phyloP scores from a whole-genome alignment of 2,888 invertebrate genomes.

The Dynastes grantii region DNA sequence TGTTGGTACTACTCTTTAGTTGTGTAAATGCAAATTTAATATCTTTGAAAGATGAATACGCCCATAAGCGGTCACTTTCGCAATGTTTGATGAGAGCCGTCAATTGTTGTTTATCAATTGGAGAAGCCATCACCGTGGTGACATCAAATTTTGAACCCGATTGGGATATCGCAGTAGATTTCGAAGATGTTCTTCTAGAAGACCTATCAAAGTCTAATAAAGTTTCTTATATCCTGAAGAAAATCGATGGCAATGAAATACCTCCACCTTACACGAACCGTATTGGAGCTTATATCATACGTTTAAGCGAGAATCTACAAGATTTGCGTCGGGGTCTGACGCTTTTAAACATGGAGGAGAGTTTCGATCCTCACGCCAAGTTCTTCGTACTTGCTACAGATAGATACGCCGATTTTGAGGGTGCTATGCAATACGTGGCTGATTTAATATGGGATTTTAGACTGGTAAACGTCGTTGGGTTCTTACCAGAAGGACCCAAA shows the following conservation, averaged over 20 bases:
- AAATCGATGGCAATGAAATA: conserved; percentile 26
- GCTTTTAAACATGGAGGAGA: conserved; percentile 49
- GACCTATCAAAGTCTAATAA: conserved; percentile 54
- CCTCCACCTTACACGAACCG: conserved; percentile 42
- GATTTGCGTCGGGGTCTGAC: conserved; percentile 53
- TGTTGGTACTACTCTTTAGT: background rate
- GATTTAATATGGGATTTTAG: conserved; percentile 55
- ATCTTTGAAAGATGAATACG: conserved; percentile 53
- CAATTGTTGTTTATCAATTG: conserved; percentile 46
- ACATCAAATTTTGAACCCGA: conserved; percentile 44
- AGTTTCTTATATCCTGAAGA: conserved; percentile 55
- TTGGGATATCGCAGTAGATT: conserved; percentile 46
- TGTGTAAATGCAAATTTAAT: conserved; percentile 9
- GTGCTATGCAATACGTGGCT: conserved; percentile 56
- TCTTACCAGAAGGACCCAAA: conserved; percentile 56
- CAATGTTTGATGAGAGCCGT: conserved; percentile 53
- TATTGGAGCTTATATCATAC: conserved; percentile 56
- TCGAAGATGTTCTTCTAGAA: conserved; percentile 55
- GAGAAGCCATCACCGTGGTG: conserved; percentile 51
- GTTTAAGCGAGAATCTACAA: conserved; percentile 49
- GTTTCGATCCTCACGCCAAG: conserved; percentile 59
- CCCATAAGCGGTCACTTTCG: conserved; percentile 52
- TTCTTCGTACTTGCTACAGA: conserved; percentile 59
- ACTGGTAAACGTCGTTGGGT: conserved; percentile 60
- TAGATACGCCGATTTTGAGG: conserved; percentile 52